Percentiles rank a stretch among this genome's conserved stretches.
Evolutionary conservation across 2,888 invertebrate genomes (phyloP).

Genomic region (Synanthedon myopaeformis): DNA sequence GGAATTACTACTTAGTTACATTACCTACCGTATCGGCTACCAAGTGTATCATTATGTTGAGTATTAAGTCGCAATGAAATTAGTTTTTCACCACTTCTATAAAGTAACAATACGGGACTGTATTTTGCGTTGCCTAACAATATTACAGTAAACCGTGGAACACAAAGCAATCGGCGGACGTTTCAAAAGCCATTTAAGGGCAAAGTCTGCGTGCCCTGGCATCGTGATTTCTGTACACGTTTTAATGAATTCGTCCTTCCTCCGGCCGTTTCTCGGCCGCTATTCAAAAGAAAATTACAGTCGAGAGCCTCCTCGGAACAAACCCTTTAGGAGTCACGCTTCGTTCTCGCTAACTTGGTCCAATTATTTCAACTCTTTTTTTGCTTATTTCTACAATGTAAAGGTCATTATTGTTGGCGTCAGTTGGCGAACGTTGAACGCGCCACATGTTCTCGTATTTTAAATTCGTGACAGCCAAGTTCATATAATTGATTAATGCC

Average conservation of each 20-base stretch:
- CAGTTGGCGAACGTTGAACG: conserved; percentile 56
- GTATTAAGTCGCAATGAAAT: neutral
- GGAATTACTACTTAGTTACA: conserved; percentile 8
- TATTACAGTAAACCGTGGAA: conserved; percentile 7
- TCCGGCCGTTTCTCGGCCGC: conserved; percentile 45
- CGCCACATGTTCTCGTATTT: conserved; percentile 56
- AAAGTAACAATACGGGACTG: neutral
- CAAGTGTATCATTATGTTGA: neutral
- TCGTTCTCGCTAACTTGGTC: conserved; percentile 53
- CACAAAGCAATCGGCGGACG: conserved; percentile 17
- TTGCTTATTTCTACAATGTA: conserved; percentile 46
- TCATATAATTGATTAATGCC: conserved; percentile 64
- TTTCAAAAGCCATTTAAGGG: conserved; percentile 40
- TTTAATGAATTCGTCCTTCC: conserved; percentile 61
- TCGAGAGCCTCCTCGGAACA: conserved; percentile 54
- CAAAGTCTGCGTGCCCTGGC: conserved; percentile 33
- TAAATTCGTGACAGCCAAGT: conserved; percentile 57
- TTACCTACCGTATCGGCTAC: neutral
- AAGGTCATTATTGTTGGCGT: conserved; percentile 54
- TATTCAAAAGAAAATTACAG: conserved; percentile 63
- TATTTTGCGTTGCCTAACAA: neutral
- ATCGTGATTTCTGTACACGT: conserved; percentile 59
- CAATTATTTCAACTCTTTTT: conserved; percentile 58
- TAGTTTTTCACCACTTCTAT: neutral
- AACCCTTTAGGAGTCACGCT: conserved; percentile 63